Percentiles rank a stretch among this genome's conserved stretches.
Evolutionary conservation across 2,888 invertebrate genomes (phyloP).

Genomic region (Cremastinae sp.): DNA sequence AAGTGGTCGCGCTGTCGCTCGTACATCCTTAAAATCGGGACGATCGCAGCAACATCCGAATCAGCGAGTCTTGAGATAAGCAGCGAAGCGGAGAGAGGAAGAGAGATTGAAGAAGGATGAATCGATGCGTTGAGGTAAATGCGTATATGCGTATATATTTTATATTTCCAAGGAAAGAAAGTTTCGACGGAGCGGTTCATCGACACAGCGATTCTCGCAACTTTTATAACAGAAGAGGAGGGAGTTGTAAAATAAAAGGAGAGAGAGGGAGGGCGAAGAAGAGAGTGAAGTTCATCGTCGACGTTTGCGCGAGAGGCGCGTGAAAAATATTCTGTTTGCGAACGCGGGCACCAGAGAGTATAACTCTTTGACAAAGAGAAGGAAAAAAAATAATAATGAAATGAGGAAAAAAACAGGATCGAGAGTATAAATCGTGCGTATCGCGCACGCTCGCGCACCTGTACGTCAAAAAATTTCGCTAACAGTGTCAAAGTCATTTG

Average conservation of each 20-base stretch:
- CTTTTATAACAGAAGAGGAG: conserved; percentile 2
- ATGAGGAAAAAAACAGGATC: too few species aligned
- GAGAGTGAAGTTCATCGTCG: conserved; percentile 48
- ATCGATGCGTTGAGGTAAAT: conserved; percentile 41
- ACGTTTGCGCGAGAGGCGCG: not conserved
- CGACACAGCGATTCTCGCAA: conserved; percentile 63
- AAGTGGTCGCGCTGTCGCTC: too few species aligned
- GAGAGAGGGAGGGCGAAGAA: not conserved
- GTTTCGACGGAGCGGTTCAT: conserved; percentile 68
- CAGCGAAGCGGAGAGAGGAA: too few species aligned
- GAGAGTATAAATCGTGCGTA: too few species aligned
- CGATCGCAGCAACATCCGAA: too few species aligned
- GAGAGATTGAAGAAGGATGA: too few species aligned
- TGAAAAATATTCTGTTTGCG: not conserved
- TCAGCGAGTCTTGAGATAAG: too few species aligned
- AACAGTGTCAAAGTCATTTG: not conserved
- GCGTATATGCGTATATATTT: conserved; percentile 31
- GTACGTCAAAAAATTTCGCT: not conserved
- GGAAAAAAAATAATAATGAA: not conserved
- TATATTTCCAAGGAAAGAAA: conserved; percentile 63
- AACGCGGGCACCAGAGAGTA: conserved; percentile 29
- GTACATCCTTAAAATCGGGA: too few species aligned
- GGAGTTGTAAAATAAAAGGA: too few species aligned
- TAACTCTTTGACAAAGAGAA: conserved; percentile 12
- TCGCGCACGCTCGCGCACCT: too few species aligned